Conservation (phyloP, 2,113 vertebrate species). For the Dissostichus mawsoni region DNA sequence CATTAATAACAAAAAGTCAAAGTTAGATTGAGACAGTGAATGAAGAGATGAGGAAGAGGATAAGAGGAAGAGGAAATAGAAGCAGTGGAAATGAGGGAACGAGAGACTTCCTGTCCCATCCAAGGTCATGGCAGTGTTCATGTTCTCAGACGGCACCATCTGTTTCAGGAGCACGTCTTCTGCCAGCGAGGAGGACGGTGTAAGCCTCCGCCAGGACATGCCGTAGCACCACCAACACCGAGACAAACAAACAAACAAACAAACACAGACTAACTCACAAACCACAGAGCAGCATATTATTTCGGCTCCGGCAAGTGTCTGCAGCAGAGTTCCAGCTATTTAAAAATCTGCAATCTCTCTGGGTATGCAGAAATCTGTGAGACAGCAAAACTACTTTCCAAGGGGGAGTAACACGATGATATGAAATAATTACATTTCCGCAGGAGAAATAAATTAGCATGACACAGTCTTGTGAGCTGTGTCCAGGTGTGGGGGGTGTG, state of each 20-base stretch:
- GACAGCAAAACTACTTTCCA: constrained; percentile 45
- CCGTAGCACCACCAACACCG: constrained; percentile 34
- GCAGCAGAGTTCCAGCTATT: constrained; percentile 47
- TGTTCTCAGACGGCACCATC: constrained; percentile 71
- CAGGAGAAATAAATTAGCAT: constrained; percentile 38
- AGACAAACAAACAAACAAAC: constrained; percentile 42
- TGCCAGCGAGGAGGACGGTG: constrained; percentile 54
- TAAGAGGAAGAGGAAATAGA: neutral
- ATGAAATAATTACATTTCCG: constrained; percentile 54
- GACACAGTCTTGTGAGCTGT: constrained; percentile 14
- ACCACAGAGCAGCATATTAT: constrained; percentile 25
- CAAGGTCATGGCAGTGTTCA: constrained; percentile 68
- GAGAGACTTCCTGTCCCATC: constrained; percentile 48
- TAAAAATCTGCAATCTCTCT: constrained; percentile 45
- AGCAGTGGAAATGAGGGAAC: constrained; percentile 25
- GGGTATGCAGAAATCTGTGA: constrained; percentile 52
- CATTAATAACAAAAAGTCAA: neutral
- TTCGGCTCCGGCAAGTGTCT: constrained; percentile 43
- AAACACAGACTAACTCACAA: constrained; percentile 29
- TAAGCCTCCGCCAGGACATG: constrained; percentile 47
- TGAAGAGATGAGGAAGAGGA: constrained; percentile 4
- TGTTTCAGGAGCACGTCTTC: constrained; percentile 71
- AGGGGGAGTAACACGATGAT: constrained; percentile 43
- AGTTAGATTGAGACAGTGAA: neutral
- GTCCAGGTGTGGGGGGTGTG: constrained; percentile 51